phyloP scores from a whole-genome alignment of 2,113 vertebrate species.

The Eulemur macaco region DNA sequence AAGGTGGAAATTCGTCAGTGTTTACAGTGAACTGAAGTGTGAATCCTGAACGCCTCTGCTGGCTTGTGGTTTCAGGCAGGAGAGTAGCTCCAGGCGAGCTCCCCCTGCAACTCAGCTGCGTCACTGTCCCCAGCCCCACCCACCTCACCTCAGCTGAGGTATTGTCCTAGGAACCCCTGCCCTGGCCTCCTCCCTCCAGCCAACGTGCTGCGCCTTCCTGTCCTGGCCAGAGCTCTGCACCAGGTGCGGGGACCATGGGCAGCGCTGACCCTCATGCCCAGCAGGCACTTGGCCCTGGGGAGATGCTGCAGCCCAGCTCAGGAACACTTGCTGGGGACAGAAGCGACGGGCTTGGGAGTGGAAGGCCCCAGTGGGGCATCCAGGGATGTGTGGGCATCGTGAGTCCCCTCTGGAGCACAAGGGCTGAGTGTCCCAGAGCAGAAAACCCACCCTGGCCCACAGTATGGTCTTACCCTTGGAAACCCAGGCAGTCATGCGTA shows the following conservation, averaged over 20 bases:
- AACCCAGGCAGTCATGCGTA: not conserved
- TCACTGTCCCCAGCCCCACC: not conserved
- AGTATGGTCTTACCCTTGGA: not conserved
- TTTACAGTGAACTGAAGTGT: conserved; percentile 46
- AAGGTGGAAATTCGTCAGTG: not conserved
- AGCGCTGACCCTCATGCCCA: not conserved
- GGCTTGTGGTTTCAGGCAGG: not conserved
- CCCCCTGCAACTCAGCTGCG: rapidly evolving
- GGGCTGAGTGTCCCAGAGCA: not conserved
- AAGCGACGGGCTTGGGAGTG: not conserved
- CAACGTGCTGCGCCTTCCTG: not conserved
- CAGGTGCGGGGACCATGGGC: not conserved
- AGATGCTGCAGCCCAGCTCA: not conserved
- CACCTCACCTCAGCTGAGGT: rapidly evolving
- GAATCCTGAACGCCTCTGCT: conserved; percentile 47
- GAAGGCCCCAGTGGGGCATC: not conserved
- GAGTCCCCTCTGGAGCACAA: not conserved
- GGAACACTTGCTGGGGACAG: not conserved
- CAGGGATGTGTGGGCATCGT: not conserved
- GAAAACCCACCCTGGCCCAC: not conserved
- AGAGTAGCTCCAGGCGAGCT: not conserved
- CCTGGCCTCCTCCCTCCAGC: rapidly evolving
- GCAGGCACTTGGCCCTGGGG: not conserved
- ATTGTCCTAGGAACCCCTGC: not conserved
- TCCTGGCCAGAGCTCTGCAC: not conserved